phyloP scores from a whole-genome alignment of 2,113 vertebrate species.

The Amia ocellicauda region DNA sequence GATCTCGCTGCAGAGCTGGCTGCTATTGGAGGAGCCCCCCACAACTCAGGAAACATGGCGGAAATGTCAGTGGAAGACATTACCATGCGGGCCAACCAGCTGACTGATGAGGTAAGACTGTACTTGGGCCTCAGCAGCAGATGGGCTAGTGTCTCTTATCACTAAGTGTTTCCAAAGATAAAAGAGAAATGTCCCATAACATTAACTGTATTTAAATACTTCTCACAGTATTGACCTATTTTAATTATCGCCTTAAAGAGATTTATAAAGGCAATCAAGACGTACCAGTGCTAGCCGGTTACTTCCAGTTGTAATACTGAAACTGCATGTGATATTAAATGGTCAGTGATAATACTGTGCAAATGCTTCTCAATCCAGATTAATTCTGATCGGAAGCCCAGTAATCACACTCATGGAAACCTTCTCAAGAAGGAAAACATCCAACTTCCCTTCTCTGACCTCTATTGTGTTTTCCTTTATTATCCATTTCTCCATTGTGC shows the following conservation, averaged over 20 bases:
- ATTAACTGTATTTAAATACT: background rate
- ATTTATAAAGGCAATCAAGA: too few relatives aligned
- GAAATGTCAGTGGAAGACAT: slow-evolving; percentile 84
- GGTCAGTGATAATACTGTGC: background rate
- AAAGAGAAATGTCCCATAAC: background rate
- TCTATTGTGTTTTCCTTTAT: background rate
- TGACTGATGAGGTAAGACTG: slow-evolving; percentile 88
- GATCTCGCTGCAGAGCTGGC: slow-evolving; percentile 54
- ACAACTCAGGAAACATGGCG: slow-evolving; percentile 72
- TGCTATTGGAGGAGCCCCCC: slow-evolving; percentile 37
- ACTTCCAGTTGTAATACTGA: background rate
- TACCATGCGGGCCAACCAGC: slow-evolving; percentile 77
- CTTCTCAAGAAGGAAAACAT: background rate
- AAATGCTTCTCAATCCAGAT: too few relatives aligned
- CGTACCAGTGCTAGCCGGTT: too few relatives aligned
- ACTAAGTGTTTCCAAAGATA: background rate
- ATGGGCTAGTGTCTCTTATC: background rate
- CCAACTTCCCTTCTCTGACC: background rate
- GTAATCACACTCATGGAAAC: too few relatives aligned
- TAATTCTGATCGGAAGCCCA: too few relatives aligned
- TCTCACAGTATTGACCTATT: slow-evolving; percentile 1
- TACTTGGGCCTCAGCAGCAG: background rate
- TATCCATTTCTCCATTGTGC: background rate
- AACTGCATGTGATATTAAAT: background rate
- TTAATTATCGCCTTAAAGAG: too few relatives aligned